These are phyloP conservation scores for Tragelaphus buxtoni DNA, from an alignment of 2,113 vertebrate genomes.

Conservation along the genomic window DNA sequence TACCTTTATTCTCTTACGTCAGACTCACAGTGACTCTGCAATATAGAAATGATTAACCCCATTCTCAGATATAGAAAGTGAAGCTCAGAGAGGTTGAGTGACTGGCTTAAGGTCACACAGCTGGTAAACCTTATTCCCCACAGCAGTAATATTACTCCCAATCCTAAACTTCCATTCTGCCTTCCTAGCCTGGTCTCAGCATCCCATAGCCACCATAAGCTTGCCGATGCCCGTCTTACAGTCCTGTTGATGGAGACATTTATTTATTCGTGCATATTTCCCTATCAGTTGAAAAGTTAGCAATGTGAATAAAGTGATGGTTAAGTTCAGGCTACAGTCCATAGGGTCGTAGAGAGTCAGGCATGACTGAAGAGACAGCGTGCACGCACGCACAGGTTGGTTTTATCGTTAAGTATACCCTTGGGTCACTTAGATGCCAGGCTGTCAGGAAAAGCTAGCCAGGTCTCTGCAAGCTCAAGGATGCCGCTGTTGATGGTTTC, in stretches of 20 bases:
- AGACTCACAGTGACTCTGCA: neutral
- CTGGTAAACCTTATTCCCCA: neutral
- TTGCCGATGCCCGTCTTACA: neutral
- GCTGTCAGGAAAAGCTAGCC: neutral
- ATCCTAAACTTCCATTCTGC: neutral
- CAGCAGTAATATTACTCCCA: neutral
- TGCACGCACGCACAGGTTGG: neutral
- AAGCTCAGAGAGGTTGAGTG: neutral
- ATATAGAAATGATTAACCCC: neutral
- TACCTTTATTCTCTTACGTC: neutral
- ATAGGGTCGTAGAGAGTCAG: neutral
- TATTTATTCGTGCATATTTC: neutral
- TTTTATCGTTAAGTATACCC: neutral
- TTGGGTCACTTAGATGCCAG: neutral
- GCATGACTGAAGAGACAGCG: neutral
- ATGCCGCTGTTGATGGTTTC: neutral
- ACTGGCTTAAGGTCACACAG: neutral
- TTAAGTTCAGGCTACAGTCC: neutral
- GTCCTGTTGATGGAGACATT: too few relatives aligned
- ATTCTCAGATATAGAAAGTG: neutral
- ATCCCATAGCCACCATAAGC: too few relatives aligned
- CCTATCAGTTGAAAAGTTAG: neutral
- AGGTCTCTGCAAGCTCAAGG: neutral
- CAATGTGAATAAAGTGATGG: too few relatives aligned
- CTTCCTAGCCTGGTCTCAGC: neutral